Evolutionary conservation across 2,888 invertebrate species (phyloP).

Genomic region (Arge pagana): DNA sequence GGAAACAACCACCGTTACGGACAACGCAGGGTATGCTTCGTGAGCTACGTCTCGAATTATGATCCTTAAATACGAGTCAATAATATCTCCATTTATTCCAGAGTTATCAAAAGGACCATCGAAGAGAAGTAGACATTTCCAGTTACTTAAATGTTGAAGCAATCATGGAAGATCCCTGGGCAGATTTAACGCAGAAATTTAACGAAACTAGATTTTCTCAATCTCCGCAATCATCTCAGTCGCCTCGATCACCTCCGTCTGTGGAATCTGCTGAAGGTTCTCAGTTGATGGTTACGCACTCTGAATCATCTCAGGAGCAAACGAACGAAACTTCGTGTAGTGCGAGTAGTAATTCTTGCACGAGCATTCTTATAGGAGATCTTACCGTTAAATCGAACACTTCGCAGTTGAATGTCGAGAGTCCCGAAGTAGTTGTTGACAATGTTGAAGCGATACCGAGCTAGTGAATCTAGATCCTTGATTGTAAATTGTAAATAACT

Average conservation of each 20-base stretch:
- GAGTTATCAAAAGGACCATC: conserved; percentile 32
- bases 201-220: too few species aligned
- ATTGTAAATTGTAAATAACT: too few species aligned
- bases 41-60: too few species aligned
- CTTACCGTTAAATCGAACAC: conserved; percentile 6
- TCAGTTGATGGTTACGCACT: too few species aligned
- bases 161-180: conserved; percentile 49
- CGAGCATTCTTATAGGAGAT: conserved; percentile 4
- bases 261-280: too few species aligned
- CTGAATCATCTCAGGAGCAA: background rate
- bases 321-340: background rate
- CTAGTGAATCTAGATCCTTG: conserved; percentile 7
- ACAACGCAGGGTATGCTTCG: conserved; percentile 15
- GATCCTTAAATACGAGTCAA: too few species aligned
- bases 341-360: conserved; percentile 1
- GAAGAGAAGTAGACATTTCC: conserved; percentile 36
- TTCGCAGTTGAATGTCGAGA: background rate
- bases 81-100: too few species aligned
- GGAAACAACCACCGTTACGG: conserved; percentile 28
- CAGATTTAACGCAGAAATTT: conserved; percentile 36
- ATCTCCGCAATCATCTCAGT: too few species aligned
- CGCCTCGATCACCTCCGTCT: too few species aligned
- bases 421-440: background rate
- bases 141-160: conserved; percentile 40
- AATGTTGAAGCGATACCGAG: conserved; percentile 11